phyloP scores from a whole-genome alignment of 2,113 vertebrate species.

The Beaufortia kweichowensis region DNA sequence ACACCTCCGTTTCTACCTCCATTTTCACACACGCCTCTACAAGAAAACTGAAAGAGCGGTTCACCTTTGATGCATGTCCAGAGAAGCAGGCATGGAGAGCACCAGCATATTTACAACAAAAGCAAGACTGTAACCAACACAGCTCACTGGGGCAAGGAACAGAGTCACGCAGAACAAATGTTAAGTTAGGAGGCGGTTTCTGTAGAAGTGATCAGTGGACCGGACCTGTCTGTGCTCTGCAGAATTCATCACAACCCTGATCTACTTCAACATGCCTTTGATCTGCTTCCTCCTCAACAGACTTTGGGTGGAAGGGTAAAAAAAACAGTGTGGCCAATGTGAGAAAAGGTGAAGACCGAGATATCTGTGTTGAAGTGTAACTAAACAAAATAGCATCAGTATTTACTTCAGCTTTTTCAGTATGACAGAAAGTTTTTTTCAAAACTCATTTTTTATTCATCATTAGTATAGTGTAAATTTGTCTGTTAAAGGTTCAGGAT shows the following conservation, averaged over 20 bases:
- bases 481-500: too few relatives aligned
- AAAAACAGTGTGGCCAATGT: background rate
- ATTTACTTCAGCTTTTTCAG: too few relatives aligned
- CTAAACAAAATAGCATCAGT: too few relatives aligned
- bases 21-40: conserved; percentile 1
- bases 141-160: conserved; percentile 40
- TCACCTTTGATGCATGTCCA: conserved; percentile 45
- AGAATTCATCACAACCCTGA: conserved; percentile 14
- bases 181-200: background rate
- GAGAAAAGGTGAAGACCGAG: conserved; percentile 10
- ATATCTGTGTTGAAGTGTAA: too few relatives aligned
- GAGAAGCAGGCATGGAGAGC: conserved; percentile 29
- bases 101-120: conserved; percentile 30
- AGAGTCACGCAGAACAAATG: background rate
- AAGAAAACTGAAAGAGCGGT: background rate
- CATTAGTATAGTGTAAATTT: too few relatives aligned
- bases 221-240: background rate
- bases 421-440: too few relatives aligned
- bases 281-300: background rate
- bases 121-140: conserved; percentile 19
- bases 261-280: conserved; percentile 17
- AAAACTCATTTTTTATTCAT: too few relatives aligned
- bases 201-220: background rate
- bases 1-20: background rate
- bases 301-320: background rate